These are phyloP conservation scores for Gastrophryne carolinensis DNA, from an alignment of 2,797 vertebrate genomes.

Conservation along the genomic window DNA sequence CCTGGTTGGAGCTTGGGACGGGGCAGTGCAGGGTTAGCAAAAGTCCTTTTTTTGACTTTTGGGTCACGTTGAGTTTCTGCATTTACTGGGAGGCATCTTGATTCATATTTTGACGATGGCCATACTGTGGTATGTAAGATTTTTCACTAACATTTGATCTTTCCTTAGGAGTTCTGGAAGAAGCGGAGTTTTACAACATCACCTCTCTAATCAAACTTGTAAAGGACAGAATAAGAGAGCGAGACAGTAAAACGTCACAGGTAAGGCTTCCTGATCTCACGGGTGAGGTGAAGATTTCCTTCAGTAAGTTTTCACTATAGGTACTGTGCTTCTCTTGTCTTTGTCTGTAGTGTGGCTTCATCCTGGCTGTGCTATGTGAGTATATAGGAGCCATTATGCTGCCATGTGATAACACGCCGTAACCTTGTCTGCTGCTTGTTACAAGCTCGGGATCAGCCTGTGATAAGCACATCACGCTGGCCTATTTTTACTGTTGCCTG, in stretches of 20 bases:
- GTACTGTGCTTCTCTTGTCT: neutral
- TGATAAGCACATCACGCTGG: slow-evolving; percentile 7
- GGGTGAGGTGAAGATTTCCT: neutral
- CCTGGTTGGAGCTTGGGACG: too few relatives aligned
- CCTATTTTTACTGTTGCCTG: slow-evolving; percentile 3
- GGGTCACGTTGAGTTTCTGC: too few relatives aligned
- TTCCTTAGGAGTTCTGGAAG: slow-evolving; percentile 87
- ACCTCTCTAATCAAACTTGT: slow-evolving; percentile 96
- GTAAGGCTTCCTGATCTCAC: slow-evolving; percentile 61
- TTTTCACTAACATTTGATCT: neutral
- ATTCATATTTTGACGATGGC: too few relatives aligned
- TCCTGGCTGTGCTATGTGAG: neutral
- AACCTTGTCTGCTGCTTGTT: slow-evolving; percentile 28
- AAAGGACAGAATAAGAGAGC: slow-evolving; percentile 97
- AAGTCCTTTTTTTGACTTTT: too few relatives aligned
- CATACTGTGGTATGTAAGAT: neutral
- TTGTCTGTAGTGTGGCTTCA: neutral
- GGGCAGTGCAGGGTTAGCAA: too few relatives aligned
- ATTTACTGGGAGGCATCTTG: too few relatives aligned
- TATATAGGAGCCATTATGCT: neutral
- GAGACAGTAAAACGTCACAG: slow-evolving; percentile 93
- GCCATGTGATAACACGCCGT: neutral
- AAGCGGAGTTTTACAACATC: slow-evolving; percentile 99
- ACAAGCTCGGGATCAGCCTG: slow-evolving; percentile 32
- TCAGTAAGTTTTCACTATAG: too few relatives aligned